Conservation (phyloP, 2,888 invertebrate genomes). For the Holacanthella duospinosa region DNA sequence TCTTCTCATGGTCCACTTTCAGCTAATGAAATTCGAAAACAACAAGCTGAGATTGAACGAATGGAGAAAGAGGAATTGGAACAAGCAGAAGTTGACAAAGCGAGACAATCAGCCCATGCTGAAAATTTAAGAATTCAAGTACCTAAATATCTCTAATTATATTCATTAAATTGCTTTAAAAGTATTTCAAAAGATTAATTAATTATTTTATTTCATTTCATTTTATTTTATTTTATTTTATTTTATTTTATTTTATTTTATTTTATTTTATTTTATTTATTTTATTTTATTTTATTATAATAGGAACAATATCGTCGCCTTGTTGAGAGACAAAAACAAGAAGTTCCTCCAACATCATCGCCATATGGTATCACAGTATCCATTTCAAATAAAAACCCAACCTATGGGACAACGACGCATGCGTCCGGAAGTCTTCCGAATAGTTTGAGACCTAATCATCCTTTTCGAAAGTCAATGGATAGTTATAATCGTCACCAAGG, state of each 20-base stretch:
- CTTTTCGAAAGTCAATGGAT: slow-evolving; percentile 49
- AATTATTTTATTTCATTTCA: no score
- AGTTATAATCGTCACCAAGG: slow-evolving; percentile 54
- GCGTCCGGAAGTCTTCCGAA: not conserved
- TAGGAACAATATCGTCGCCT: slow-evolving; percentile 44
- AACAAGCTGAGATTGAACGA: slow-evolving; percentile 27
- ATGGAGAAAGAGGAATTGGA: slow-evolving; percentile 26
- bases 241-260: no score
- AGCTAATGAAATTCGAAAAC: slow-evolving; percentile 23
- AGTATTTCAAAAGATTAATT: no score
- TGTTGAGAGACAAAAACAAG: slow-evolving; percentile 40
- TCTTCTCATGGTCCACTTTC: slow-evolving; percentile 26
- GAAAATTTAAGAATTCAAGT: slow-evolving; percentile 42
- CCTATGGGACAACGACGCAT: not conserved
- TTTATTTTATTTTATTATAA: not conserved
- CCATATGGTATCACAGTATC: slow-evolving; percentile 20
- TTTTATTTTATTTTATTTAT: not conserved
- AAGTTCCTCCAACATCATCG: slow-evolving; percentile 18
- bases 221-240: no score
- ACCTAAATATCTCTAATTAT: not conserved
- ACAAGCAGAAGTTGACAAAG: slow-evolving; percentile 43
- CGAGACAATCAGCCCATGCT: slow-evolving; percentile 44
- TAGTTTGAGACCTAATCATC: slow-evolving; percentile 47
- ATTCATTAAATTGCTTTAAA: no score
- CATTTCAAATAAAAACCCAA: slow-evolving; percentile 10